Evolutionary conservation across 1,140 invertebrate genomes (phyloP).

Genomic region (Condylostylus longicornis): DNA sequence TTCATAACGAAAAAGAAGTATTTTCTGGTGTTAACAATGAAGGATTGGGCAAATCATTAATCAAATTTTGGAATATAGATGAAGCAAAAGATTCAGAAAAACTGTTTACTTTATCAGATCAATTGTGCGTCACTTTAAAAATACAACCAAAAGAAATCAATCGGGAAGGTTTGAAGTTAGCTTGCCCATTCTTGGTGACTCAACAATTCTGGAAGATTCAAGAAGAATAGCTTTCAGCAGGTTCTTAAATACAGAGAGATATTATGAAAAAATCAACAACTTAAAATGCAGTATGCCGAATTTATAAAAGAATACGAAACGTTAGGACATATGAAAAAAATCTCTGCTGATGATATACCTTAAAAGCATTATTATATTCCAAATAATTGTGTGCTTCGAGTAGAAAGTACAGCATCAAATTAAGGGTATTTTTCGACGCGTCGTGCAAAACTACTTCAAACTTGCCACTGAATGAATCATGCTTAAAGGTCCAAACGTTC

Average conservation of each 20-base stretch:
- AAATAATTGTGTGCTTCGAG: constrained; percentile 1
- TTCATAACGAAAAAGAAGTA: neutral
- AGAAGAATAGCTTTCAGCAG: constrained; percentile 14
- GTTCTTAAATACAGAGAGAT: constrained; percentile 17
- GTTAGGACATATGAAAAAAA: constrained; percentile 24
- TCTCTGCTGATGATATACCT: constrained; percentile 13
- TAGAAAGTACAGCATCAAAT: constrained; percentile 8
- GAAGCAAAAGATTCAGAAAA: constrained; percentile 5
- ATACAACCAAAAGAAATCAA: constrained; percentile 1
- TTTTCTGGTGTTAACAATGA: neutral
- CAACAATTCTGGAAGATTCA: constrained; percentile 18
- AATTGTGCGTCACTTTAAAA: constrained; percentile 7
- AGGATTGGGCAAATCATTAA: constrained; percentile 7
- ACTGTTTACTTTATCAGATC: constrained; percentile 6
- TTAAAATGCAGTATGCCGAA: constrained; percentile 7
- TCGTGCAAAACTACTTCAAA: constrained; percentile 3
- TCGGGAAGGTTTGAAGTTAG: constrained; percentile 11
- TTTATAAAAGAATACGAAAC: constrained; percentile 24
- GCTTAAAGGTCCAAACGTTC: constrained; percentile 6
- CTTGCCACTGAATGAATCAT: constrained; percentile 11
- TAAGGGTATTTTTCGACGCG: constrained; percentile 5
- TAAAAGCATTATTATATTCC: constrained; percentile 13
- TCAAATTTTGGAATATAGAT: constrained; percentile 17
- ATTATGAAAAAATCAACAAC: constrained; percentile 10
- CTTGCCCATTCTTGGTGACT: constrained; percentile 10